phyloP scores from a whole-genome alignment of 2,113 vertebrate genomes.

The Micronisus gabar region DNA sequence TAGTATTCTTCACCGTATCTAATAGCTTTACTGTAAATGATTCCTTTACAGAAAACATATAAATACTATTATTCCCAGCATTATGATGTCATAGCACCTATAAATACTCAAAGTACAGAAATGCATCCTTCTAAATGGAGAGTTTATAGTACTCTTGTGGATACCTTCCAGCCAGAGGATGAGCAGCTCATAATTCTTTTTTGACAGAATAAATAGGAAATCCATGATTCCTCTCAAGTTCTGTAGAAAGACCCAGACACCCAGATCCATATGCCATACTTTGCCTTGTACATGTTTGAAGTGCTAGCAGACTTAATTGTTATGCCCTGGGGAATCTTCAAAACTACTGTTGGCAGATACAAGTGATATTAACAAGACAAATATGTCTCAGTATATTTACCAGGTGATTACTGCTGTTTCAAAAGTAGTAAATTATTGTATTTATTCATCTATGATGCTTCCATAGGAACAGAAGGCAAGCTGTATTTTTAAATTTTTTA shows the following conservation, averaged over 20 bases:
- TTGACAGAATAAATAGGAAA: constrained; percentile 63
- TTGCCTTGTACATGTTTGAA: background rate
- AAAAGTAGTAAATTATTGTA: constrained; percentile 34
- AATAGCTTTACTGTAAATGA: constrained; percentile 68
- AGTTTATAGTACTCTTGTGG: constrained; percentile 65
- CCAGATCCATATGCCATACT: constrained; percentile 1
- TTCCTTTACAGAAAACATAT: constrained; percentile 66
- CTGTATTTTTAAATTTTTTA: background rate
- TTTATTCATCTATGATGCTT: constrained; percentile 14
- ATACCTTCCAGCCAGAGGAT: constrained; percentile 55
- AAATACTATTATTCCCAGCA: constrained; percentile 71
- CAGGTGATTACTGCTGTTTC: constrained; percentile 49
- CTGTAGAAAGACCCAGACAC: constrained; percentile 4
- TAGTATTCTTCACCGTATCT: constrained; percentile 39
- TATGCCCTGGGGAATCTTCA: constrained; percentile 17
- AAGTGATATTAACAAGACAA: constrained; percentile 59
- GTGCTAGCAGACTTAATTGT: constrained; percentile 4
- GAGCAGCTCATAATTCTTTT: constrained; percentile 53
- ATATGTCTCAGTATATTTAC: constrained; percentile 29
- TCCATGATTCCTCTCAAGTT: constrained; percentile 40
- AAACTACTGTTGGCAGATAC: constrained; percentile 26
- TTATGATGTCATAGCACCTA: constrained; percentile 72
- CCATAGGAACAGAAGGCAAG: constrained; percentile 6
- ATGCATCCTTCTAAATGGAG: constrained; percentile 62
- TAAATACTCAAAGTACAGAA: constrained; percentile 65